Base-by-base conservation (phyloP, 2,888 invertebrate genomes). In the Oscheius myriophilus region DNA sequence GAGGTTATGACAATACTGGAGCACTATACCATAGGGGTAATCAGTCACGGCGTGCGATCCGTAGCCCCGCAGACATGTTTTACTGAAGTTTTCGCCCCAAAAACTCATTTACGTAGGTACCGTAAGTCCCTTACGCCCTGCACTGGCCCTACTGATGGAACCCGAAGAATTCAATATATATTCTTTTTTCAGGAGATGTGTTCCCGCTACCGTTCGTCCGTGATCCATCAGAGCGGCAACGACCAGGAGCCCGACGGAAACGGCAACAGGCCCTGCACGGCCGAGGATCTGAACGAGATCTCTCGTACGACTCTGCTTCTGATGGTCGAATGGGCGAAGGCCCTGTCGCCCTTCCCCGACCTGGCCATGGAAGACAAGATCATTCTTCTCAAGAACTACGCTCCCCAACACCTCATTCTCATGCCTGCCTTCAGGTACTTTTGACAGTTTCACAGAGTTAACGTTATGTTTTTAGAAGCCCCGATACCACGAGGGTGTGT, bases 241-340 rank as follows among this genome's bases (percentile, higher is more conserved):
- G 49, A 61, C 3, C 39, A 61, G 2, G 63, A 42, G 11, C 41
- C 51, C 1, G 49, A 49, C 11, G 49, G 49, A 3, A n/a, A 49
- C 18, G 33, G 33, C 3, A 72, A 72, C 25, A 65, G 76, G 21
- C 80, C 75, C 2, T 78, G 81, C 66, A 81, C 82, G 23, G 75
- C 79, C 1, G 81, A 83, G 67, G 84, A 84, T 49, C 67, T 84
- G 43, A 85, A 84, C 69, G 84, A 85, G 57, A 86, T 86, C 65
- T 82, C 82, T 1, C 71, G 83, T 33, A 85, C 84, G 18, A 85
- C 85, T 23, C 77, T 85, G 4, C 70, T 85, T 11, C 67, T 85
- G 63, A 85, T 85, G 85, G 85, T 86, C 2, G 85, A 85, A 65
- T 86, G 85, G 85, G 85, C 85, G 9, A 85, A 85, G 65, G 79